Evolutionary conservation across 2,113 vertebrate species (phyloP), one percentile per base, ranked within the genome.

Genomic region (Ornithorhynchus anatinus): DNA sequence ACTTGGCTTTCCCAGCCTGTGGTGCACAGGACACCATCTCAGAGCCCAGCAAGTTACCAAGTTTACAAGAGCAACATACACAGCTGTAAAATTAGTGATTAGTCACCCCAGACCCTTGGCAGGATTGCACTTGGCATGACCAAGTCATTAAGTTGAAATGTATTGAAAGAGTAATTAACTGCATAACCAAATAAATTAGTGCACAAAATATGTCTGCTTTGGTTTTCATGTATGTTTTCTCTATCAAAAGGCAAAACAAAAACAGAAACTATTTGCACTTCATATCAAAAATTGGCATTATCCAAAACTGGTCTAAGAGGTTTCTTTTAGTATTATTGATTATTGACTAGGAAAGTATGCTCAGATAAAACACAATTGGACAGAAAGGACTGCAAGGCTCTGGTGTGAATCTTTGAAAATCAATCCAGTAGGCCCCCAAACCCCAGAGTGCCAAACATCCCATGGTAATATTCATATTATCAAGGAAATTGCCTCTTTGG

Each of bases 331-430:
- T n/a, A 57, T 59, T 74, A 45, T 72, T 74, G 77, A 75, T 75
- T 72, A 74, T 35, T 75, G 78, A 45, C 11, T 60, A 78, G 45
- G 73, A 80, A 84, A 59, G 27, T 29, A 71, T n/a, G n/a, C 69
- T 35, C 63, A 39, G 58, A 78, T 15, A 75, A 56, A 64, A 56
- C 48, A 72, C 52, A 45, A 44, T 64, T 40, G 20, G 72, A 64
- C 37, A 32, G 66, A 72, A 75, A 58, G 36, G 79, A 25, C 4
- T 56, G 76, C 69, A 20, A 75, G 20, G 63, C 54, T 79, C 31
- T 63, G 56, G 82, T 43, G 17, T 76, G 40, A 33, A 23, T 80
- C 74, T 79, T 10, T 69, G 53, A 75, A 82, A 75, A 79, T 65
- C 67, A 20, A 64, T 40, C 19, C 48, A 53, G 29, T 4, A 54